Evolutionary conservation across 2,113 vertebrate species (phyloP), one percentile per base, ranked within the genome.

Genomic region (Corythoichthys haematopterus): DNA sequence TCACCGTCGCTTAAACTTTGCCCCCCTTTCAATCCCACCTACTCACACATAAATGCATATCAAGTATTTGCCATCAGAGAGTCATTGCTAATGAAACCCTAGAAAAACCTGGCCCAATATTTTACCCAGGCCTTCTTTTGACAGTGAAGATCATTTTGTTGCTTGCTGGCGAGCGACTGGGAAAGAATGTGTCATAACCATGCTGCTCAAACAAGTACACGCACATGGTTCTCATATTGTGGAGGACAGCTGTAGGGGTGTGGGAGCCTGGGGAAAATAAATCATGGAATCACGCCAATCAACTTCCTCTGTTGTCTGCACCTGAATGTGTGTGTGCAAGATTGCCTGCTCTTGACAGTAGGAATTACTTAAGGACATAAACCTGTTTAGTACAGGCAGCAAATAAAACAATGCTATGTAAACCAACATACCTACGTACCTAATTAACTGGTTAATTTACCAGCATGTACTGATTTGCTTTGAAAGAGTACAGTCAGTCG

Each of bases 241-340:
- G 43, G 73, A 76, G 79, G 84, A 89, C 90, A 91, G 88, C 88
- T 90, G 88, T 84, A 81, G 36, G 80, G 85, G 87, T 83, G 86
- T 84, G 81, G 80, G 87, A 82, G 80, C 50, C 87, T 87, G 88
- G 86, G 90, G 88, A 91, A 89, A 87, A 81, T 78, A 80, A 80
- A 88, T 85, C 64, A 73, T 87, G 86, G 87, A 88, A 78, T 77
- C 60, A 64, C 64, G 84, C 88, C 89, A 84, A 80, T 86, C 81
- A 84, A 89, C 82, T 90, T 89, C 85, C 86, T 88, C 81, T 72
- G 64, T 57, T 75, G 62, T 77, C 80, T 51, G 80, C 88, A 89
- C 84, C 85, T 87, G 86, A 85, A 84, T 80, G 71, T 69, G 61
- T 75, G 48, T 74, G 81, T 36, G 35, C 33, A 84, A 28, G 20